A percentile compares a stretch with the other conserved stretches of the same genome.
These are phyloP conservation scores for Nematolebias whitei DNA, from an alignment of 2,113 vertebrate species.

Conservation along the genomic window DNA sequence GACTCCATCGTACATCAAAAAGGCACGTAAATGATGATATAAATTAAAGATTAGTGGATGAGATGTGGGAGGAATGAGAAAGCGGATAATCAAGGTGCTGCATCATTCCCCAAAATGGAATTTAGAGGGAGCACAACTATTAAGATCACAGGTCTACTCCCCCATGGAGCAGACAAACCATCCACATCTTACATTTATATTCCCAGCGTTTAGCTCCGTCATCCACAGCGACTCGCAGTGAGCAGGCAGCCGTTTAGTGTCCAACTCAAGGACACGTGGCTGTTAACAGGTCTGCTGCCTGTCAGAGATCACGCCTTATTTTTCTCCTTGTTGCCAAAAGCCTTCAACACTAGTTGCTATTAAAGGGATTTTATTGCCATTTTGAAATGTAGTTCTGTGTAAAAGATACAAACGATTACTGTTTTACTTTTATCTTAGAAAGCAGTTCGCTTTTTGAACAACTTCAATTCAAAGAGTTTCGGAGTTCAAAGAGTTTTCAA, in stretches of 20 bases:
- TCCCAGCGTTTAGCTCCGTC: slow-evolving; percentile 21
- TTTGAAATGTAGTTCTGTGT: too few relatives aligned
- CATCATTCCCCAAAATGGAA: slow-evolving; percentile 30
- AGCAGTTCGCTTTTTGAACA: too few relatives aligned
- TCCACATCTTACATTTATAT: slow-evolving; percentile 31
- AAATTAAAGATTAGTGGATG: slow-evolving; percentile 59
- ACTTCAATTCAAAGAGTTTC: too few relatives aligned
- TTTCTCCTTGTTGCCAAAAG: slow-evolving; percentile 12
- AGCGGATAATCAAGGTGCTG: slow-evolving; percentile 32
- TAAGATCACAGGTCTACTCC: slow-evolving; percentile 26
- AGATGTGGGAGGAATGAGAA: slow-evolving; percentile 58
- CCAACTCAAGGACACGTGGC: slow-evolving; percentile 33
- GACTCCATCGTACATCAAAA: slow-evolving; percentile 48
- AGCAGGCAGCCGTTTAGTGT: slow-evolving; percentile 28
- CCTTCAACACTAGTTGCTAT: slow-evolving; percentile 9
- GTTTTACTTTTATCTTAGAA: too few relatives aligned
- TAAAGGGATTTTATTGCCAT: too few relatives aligned
- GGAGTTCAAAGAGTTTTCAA: too few relatives aligned
- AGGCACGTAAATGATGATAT: slow-evolving; percentile 61
- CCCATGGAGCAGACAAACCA: slow-evolving; percentile 8
- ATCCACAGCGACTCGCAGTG: slow-evolving; percentile 23
- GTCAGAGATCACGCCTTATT: slow-evolving; percentile 21
- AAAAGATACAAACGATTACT: too few relatives aligned
- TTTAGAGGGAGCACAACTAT: slow-evolving; percentile 26
- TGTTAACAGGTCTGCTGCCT: slow-evolving; percentile 5